phyloP scores from a whole-genome alignment of 2,113 vertebrate genomes.

The Geococcyx californianus region DNA sequence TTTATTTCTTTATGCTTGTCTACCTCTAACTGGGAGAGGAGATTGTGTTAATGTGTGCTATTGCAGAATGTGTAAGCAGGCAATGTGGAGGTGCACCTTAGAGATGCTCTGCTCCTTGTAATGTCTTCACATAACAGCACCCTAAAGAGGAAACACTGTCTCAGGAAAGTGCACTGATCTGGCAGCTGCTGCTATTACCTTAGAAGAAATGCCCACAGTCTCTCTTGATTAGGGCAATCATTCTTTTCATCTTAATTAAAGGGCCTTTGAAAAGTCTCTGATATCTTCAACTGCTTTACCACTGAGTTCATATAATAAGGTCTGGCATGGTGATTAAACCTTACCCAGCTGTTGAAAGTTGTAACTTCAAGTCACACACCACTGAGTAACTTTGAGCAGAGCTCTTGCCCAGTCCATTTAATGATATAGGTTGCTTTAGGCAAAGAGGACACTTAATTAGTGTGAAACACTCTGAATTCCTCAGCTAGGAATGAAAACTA shows the following conservation, averaged over 20 bases:
- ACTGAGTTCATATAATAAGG: neutral
- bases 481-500: neutral
- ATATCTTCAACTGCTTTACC: neutral
- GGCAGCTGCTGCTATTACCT: neutral
- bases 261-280: neutral
- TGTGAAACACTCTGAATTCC: neutral
- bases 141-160: neutral
- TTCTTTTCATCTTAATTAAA: neutral
- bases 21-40: neutral
- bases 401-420: neutral
- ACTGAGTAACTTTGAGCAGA: neutral
- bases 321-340: neutral
- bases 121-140: fast-evolving
- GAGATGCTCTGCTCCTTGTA: neutral
- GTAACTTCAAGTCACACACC: neutral
- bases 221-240: neutral
- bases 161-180: neutral
- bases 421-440: neutral
- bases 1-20: neutral
- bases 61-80: neutral
- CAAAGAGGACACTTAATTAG: neutral
- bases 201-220: neutral
- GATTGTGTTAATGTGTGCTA: neutral
- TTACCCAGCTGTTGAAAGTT: neutral
- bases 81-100: neutral